Percentiles rank a stretch among this genome's conserved stretches.
phyloP scores from a whole-genome alignment of 2,888 invertebrate genomes.

The Stenurella melanura region DNA sequence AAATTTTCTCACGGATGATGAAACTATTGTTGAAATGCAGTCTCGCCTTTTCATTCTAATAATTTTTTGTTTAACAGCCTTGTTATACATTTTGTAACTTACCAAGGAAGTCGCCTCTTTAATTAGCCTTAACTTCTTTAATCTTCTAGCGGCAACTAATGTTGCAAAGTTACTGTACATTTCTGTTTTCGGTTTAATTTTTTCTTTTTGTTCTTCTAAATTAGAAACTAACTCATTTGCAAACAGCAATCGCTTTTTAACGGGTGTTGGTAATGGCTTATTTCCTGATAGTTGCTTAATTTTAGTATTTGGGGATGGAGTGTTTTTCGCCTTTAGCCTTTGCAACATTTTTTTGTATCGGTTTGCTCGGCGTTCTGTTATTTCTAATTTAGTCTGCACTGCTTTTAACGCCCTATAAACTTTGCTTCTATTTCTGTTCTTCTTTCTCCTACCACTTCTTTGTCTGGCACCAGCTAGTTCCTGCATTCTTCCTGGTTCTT shows the following conservation, averaged over 20 bases:
- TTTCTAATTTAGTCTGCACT: not conserved
- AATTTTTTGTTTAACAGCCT: conserved; percentile 7
- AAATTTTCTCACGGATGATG: conserved; percentile 3
- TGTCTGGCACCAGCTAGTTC: not conserved
- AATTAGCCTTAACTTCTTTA: not conserved
- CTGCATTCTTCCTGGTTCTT: not conserved
- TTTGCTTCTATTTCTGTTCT: conserved; percentile 12
- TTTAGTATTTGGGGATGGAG: not conserved
- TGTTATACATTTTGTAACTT: conserved; percentile 4
- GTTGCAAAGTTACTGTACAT: not conserved
- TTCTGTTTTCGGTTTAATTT: conserved; percentile 14
- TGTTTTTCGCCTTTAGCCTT: no score
- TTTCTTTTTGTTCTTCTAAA: not conserved
- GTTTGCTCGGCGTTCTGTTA: not conserved
- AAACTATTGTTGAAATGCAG: not conserved
- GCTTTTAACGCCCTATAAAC: conserved; percentile 3
- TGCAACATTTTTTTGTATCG: not conserved
- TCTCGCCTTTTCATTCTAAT: conserved; percentile 14
- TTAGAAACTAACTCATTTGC: conserved; percentile 3
- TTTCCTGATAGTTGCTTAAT: not conserved
- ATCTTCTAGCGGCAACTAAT: not conserved
- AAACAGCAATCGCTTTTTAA: conserved; percentile 5
- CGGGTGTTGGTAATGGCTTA: not conserved
- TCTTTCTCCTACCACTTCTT: not conserved
- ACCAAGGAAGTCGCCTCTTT: not conserved